Conservation (phyloP, 2,113 vertebrate species). For the Tympanuchus pallidicinctus region DNA sequence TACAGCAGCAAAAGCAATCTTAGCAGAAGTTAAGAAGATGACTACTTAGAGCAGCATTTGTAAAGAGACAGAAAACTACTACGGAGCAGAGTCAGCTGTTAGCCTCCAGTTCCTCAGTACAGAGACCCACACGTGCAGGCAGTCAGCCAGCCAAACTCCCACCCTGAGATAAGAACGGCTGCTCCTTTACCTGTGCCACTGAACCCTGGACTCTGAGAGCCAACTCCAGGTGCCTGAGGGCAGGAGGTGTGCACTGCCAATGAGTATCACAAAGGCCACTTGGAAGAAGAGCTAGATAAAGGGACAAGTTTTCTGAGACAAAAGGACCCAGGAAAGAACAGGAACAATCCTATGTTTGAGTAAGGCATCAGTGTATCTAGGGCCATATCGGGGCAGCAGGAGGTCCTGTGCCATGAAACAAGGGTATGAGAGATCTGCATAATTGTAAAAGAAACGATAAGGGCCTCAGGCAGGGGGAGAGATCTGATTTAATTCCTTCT, state of each 20-base stretch:
- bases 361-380: not conserved
- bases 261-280: not conserved
- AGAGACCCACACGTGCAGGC: fast-evolving
- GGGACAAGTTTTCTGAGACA: not conserved
- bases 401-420: not conserved
- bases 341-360: not conserved
- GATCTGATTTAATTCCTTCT: not conserved
- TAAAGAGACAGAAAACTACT: not conserved
- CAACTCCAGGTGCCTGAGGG: fast-evolving
- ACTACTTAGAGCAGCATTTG: not conserved
- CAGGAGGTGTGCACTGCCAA: not conserved
- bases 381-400: not conserved
- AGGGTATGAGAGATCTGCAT: not conserved
- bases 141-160: not conserved
- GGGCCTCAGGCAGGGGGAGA: not conserved
- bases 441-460: not conserved
- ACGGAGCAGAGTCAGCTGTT: not conserved
- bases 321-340: not conserved
- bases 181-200: not conserved
- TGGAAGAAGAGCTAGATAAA: not conserved
- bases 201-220: fast-evolving
- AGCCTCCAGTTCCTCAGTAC: not conserved
- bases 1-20: not conserved
- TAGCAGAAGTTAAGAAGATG: not conserved
- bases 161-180: not conserved